Base-by-base conservation (phyloP, 35 echinoderm and acorn worm species). In the Heliocidaris tuberculata region DNA sequence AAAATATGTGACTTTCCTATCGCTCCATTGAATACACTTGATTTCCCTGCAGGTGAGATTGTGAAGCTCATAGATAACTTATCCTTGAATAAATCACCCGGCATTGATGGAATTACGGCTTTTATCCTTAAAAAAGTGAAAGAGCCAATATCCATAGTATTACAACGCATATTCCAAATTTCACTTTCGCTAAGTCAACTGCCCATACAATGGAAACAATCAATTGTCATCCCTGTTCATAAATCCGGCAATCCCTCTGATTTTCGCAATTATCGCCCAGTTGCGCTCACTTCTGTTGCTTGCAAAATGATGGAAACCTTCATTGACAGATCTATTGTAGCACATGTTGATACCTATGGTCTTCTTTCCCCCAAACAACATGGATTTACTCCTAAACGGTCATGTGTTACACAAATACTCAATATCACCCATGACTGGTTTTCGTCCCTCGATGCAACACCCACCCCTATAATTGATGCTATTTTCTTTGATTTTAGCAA, bases 401-500 rank as follows among this genome's bases (percentile, higher is more conserved):
- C 92, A 24, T 94, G 92, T 94, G 92, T 94, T 94, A 94, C 92
- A 29, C 92, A 94, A 30, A 16, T 94, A 60, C 48, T 59, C 13
- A 30, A 59, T 59, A 31, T 30, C 32, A 61, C 56, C 7, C 92
- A 94, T 54, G 92, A 61, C 48, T 94, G 29, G 89, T 31, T 48
- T 92, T 48, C 89, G 50, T 48, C 9, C 8, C 13, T 92, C 7
- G 90, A 92, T 49, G 32, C 35, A 27, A 15, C 90, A 8, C 31
- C 2, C 90, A 15, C 90, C 35, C 90, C 90, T 24, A 2, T 32
- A 8, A 92, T 92, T 15, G 48, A 92, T 65, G 59, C n/a, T 65
- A 31, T 60, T 50, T 94, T 94, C 31, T 59, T 94, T 59, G 56
- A 94, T 56, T 94, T 94, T n/a, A 59, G 92, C 56, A 94, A 94